Percentiles rank a stretch among this genome's conserved stretches.
phyloP scores from a whole-genome alignment of 2,888 invertebrate species.

The Agonopterix alstromeriana region DNA sequence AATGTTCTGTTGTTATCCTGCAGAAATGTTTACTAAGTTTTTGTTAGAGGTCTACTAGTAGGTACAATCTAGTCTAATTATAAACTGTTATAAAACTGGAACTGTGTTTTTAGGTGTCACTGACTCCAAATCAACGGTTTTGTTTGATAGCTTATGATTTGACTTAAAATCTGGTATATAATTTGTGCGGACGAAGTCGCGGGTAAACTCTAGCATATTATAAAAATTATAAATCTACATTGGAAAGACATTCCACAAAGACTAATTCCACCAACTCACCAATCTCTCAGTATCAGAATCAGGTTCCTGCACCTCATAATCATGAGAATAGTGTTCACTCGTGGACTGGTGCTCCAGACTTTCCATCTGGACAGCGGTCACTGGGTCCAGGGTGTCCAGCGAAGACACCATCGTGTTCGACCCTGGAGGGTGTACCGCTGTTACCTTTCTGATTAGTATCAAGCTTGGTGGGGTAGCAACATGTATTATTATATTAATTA shows the following conservation, averaged over 20 bases:
- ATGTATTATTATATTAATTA: conserved; percentile 1
- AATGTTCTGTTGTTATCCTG: too few relatives aligned
- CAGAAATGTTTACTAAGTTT: not conserved
- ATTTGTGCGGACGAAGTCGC: too few relatives aligned
- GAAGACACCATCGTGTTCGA: conserved; percentile 91
- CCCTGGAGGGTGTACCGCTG: conserved; percentile 76
- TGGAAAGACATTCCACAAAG: too few relatives aligned
- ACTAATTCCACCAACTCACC: conserved; percentile 31
- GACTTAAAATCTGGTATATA: too few relatives aligned
- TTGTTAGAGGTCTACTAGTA: too few relatives aligned
- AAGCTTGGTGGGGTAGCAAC: conserved; percentile 58
- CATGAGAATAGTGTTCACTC: conserved; percentile 63
- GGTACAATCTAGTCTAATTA: too few relatives aligned
- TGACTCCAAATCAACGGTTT: too few relatives aligned
- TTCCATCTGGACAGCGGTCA: conserved; percentile 69
- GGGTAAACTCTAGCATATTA: too few relatives aligned
- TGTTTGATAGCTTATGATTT: too few relatives aligned
- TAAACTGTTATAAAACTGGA: too few relatives aligned
- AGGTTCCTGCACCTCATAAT: conserved; percentile 68
- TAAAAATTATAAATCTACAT: too few relatives aligned
- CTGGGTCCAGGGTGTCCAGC: conserved; percentile 81
- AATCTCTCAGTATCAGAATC: conserved; percentile 67
- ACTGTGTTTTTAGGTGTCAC: too few relatives aligned
- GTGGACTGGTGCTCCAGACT: conserved; percentile 64
- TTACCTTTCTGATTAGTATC: conserved; percentile 72